Evolutionary conservation across 2,797 vertebrate genomes (phyloP), one percentile per base, ranked within the genome.

Genomic region (Syngnathus rostellatus): DNA sequence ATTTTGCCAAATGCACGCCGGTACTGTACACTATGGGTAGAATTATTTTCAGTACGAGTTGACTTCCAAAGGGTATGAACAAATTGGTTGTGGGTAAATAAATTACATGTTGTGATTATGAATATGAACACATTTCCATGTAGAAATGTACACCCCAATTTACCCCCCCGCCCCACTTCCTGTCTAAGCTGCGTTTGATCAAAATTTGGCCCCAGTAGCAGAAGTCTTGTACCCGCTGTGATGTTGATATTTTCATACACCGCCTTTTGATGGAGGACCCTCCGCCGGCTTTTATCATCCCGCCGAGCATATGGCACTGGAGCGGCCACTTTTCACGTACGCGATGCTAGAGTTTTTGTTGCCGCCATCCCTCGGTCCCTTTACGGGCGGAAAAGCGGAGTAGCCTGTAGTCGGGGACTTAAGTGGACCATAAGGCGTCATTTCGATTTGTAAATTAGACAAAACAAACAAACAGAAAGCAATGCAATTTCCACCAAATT

Each of bases 301-400:
- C 88, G 80, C 88, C 69, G 84, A 95, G 92, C 95, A 97, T 97
- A 97, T 96, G 96, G 95, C 87, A 90, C 91, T 90, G 91, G 90
- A 93, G 93, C 92, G 89, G 89, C 90, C 81, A 81, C 82, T 79
- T 78, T 62, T 81, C 75, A 73, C 68, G 77, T 75, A 16, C 67
- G 62, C 92, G 87, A 88, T 89, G 89, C 89, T 89, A 87, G 85
- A 83, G 87, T 89, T 90, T 10, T 61, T 87, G 68, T 51, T 70
- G 48, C 66, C 88, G 88, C 91, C 91, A 89, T 46, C 19, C 60
- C 61, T 53, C 3, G 40, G 12, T 62, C 12, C 40, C 10, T 62
- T 62, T 25, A 62, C 17, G 41, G 41, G 39, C n/a, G n/a, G 25
- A n/a, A 7, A 62, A 41, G 21, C 41, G 6, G n/a, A 21, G n/a